Evolutionary conservation across 1,140 invertebrate species (phyloP).

Genomic region (Aphelinus atriplicis): DNA sequence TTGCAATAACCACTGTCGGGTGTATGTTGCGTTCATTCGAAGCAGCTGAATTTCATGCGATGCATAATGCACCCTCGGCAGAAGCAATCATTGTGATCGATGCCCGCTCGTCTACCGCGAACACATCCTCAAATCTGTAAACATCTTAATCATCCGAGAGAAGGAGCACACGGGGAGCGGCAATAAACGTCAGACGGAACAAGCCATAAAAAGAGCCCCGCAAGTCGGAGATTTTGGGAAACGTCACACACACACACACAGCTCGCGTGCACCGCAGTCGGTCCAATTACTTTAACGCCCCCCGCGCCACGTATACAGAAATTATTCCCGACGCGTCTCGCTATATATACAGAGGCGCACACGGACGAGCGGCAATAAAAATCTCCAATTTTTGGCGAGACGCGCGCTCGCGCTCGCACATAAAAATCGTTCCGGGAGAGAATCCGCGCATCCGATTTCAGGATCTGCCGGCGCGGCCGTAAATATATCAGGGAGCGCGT

Average conservation of each 20-base stretch:
- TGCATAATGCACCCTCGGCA: too few species aligned
- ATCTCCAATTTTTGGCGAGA: slow-evolving; percentile 34
- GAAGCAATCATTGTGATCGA: too few species aligned
- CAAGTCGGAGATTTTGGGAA: slow-evolving; percentile 28
- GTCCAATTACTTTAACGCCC: slow-evolving; percentile 38
- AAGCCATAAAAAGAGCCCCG: slow-evolving; percentile 28
- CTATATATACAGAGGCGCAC: neutral
- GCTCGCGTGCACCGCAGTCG: neutral
- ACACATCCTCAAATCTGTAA: slow-evolving; percentile 23
- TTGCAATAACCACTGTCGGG: too few species aligned
- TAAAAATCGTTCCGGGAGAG: slow-evolving; percentile 26
- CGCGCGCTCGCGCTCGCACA: slow-evolving; percentile 4
- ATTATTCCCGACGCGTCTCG: slow-evolving; percentile 36
- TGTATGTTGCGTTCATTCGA: too few species aligned
- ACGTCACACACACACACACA: neutral
- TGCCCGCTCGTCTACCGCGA: too few species aligned
- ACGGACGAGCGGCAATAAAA: slow-evolving; percentile 30
- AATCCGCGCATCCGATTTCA: neutral
- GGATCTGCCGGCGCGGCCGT: slow-evolving; percentile 3
- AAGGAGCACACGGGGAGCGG: neutral
- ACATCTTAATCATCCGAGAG: slow-evolving; percentile 38
- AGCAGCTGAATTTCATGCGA: too few species aligned
- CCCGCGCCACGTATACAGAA: slow-evolving; percentile 4
- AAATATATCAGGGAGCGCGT: neutral
- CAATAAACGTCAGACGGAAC: slow-evolving; percentile 36